Base-by-base conservation (phyloP, 1,140 invertebrate species). In the Drosophila nikananu region DNA sequence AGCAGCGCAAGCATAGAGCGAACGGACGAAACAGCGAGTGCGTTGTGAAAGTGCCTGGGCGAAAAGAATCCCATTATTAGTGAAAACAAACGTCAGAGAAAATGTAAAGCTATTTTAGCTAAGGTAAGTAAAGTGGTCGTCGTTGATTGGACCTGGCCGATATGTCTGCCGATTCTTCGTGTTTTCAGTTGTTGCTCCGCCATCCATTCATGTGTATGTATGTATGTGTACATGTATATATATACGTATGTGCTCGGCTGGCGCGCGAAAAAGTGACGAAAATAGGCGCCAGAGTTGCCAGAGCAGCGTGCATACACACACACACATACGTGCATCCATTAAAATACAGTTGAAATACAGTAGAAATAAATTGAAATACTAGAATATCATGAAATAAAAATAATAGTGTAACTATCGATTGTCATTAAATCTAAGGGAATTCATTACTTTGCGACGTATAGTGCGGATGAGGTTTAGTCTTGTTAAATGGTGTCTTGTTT, bases 221-320 rank as follows among this genome's bases (percentile, higher is more conserved):
- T 83, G 42, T 80, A 30, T 68, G 54, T 19, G 13, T 27, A 32
- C 21, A 42, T 19, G 13, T 27, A 32, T 25, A 42, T 59, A 49
- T 32, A 57, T 65, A 37, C 80, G 57, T 84, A 42, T 73, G 65
- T 67, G 66, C 51, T 51, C 63, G 71, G 52, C 78, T 84, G 82
- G 82, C 83, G 82, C 82, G 82, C 83, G 84, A 86, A 82, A 83
- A 89, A 89, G 73, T 84, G 84, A 89, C 84, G 58, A 89, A 89
- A 90, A 89, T 90, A 87, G 81, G 84, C 84, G 81, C 68, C 77
- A 87, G 83, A 81, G 84, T 89, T 89, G 83, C 71, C 84, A 74
- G 77, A 82, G 57, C 63, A 46, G 52, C 32, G 5, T 41, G 25
- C 44, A 48, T n/a, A 54, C 44, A 39, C 23, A 23, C 48, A 51